Percentiles rank a stretch among this genome's conserved stretches.
Evolutionary conservation across 2,888 invertebrate genomes (phyloP).

Genomic region (Heliconius hortense): DNA sequence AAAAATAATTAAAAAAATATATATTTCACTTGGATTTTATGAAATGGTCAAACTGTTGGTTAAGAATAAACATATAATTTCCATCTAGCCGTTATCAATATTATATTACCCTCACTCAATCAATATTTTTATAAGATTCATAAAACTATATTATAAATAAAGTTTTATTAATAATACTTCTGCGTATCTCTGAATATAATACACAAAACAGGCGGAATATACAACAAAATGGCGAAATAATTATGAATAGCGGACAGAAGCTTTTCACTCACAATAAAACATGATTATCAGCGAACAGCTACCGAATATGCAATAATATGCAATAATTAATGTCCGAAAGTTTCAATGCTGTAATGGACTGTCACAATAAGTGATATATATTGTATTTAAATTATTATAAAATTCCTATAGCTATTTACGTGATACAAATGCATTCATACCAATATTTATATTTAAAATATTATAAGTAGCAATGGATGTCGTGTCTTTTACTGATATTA

Average conservation of each 20-base stretch:
- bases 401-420: conserved; percentile 10
- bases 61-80: background rate
- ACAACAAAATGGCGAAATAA: conserved; percentile 35
- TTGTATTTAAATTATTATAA: conserved; percentile 23
- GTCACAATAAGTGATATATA: conserved; percentile 38
- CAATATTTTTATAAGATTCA: no score
- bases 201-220: conserved; percentile 13
- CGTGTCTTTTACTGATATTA: background rate
- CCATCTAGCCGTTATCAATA: background rate
- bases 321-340: conserved; percentile 41
- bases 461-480: background rate
- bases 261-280: conserved; percentile 39
- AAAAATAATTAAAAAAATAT: background rate
- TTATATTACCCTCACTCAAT: background rate
- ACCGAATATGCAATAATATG: conserved; percentile 41
- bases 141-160: background rate
- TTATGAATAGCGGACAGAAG: conserved; percentile 40
- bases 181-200: conserved; percentile 11
- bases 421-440: background rate
- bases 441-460: background rate
- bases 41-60: background rate
- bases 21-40: background rate
- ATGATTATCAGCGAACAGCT: conserved; percentile 40
- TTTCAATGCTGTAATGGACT: conserved; percentile 39
- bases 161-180: background rate